A percentile compares a stretch with the other conserved stretches of the same genome.
Evolutionary conservation across 2,113 vertebrate genomes (phyloP).

Genomic region (Eubucco bourcierii): DNA sequence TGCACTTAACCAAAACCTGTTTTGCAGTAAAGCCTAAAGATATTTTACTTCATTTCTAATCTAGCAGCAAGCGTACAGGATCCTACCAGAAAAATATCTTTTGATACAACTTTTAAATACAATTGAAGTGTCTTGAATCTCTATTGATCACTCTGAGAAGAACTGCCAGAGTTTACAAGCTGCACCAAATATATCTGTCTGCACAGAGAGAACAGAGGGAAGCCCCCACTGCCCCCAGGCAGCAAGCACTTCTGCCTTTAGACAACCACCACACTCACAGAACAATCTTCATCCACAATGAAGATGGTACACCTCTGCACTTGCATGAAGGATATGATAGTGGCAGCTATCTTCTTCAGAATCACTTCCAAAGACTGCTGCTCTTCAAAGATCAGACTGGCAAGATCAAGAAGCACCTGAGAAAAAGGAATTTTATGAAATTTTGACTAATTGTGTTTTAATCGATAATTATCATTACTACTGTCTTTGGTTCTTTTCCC

Average conservation of each 20-base stretch:
- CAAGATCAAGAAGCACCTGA: slow-evolving; percentile 93
- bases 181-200: not conserved
- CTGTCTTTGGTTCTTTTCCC: not conserved
- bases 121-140: not conserved
- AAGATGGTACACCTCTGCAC: slow-evolving; percentile 94
- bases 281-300: slow-evolving; percentile 87
- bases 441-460: not conserved
- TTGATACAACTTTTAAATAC: not conserved
- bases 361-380: slow-evolving; percentile 94
- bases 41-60: not conserved
- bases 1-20: not conserved
- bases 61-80: not conserved
- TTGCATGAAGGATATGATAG: slow-evolving; percentile 97
- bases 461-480: not conserved
- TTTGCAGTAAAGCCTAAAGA: not conserved
- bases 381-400: slow-evolving; percentile 96
- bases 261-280: slow-evolving; percentile 77
- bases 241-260: not conserved
- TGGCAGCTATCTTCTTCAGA: slow-evolving; percentile 93
- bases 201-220: not conserved
- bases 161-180: not conserved
- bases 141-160: not conserved
- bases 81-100: not conserved
- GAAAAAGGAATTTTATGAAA: not conserved
- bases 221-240: not conserved